Base-by-base conservation (phyloP, 2,888 invertebrate genomes). In the Calameuta pallipes region DNA sequence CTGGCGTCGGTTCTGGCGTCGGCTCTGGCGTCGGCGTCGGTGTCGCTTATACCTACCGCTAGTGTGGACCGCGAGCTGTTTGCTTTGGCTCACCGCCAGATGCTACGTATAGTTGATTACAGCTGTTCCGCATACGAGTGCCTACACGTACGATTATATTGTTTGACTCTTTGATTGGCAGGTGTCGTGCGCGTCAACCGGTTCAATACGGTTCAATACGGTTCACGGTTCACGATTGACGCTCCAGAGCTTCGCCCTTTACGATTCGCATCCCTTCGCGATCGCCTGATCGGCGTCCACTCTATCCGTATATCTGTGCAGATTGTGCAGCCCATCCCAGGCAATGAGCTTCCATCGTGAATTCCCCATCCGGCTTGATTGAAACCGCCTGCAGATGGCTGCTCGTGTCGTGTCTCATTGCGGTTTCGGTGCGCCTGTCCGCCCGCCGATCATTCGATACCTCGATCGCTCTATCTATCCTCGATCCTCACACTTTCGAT, bases 61-160 rank as follows among this genome's bases (percentile, higher is more conserved):
- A 56, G 41, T 56, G 41, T 23, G 41, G 23, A 23, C 23, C 23
- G 23, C 41, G 41, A 56, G 41, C 41, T 56, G 23, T 87, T 88
- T 86, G 82, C 81, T 76, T 89, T 89, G 88, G 90, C 86, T n/a
- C 76, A 69, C 74, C 41, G 86, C 85, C 88, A 87, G 80, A 80
- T 85, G 84, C 84, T 84, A 86, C 84, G 86, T 84, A 86, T 84
- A 83, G 87, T 89, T 89, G 88, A 89, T 90, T 90, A 89, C 87
- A 86, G 87, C 88, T 86, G 87, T 87, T 87, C 85, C 83, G 85
- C 83, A 87, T 83, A 80, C 79, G 78, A 56, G 41, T 56, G 6
- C 41, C 41, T 56, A 23, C 41, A 23, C 23, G 41, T 56, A 56
- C 23, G 4, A 23, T 15, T 23, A 23, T 56, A 56, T 23, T 36